phyloP scores from a whole-genome alignment of 2,113 vertebrate species.

The Suncus etruscus region DNA sequence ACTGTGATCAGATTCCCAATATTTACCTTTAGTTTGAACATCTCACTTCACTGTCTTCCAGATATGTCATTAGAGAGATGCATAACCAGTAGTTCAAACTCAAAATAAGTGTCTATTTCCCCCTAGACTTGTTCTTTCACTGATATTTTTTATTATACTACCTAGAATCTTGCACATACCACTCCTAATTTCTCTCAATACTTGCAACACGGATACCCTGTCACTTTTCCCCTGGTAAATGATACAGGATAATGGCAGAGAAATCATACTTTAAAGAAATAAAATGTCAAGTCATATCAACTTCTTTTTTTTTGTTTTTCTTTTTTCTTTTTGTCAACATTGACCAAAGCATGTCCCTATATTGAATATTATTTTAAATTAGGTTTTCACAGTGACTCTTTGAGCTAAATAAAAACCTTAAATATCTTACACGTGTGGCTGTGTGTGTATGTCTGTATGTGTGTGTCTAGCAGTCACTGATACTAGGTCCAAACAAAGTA shows the following conservation, averaged over 20 bases:
- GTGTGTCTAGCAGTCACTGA: not conserved
- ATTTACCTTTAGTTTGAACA: not conserved
- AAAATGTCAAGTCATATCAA: conserved; percentile 50
- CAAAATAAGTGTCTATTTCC: conserved; percentile 25
- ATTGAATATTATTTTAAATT: not conserved
- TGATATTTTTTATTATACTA: not conserved
- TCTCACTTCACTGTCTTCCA: not conserved
- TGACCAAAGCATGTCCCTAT: conserved; percentile 25
- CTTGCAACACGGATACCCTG: not conserved
- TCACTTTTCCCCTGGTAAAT: conserved; percentile 48
- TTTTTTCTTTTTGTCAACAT: not conserved
- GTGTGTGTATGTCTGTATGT: not conserved
- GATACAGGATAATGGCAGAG: conserved; percentile 4
- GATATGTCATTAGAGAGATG: not conserved
- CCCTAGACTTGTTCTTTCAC: not conserved
- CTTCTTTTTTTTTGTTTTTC: not conserved
- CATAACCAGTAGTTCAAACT: not conserved
- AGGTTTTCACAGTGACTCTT: too few relatives aligned
- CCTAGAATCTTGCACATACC: not conserved
- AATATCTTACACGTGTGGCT: not conserved
- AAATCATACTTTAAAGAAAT: conserved; percentile 30
- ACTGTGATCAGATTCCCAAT: not conserved
- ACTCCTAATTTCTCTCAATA: conserved; percentile 17
- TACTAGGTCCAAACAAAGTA: not conserved
- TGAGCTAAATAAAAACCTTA: too few relatives aligned